phyloP scores from a whole-genome alignment of 2,797 vertebrate genomes.

The Oreortyx pictus region DNA sequence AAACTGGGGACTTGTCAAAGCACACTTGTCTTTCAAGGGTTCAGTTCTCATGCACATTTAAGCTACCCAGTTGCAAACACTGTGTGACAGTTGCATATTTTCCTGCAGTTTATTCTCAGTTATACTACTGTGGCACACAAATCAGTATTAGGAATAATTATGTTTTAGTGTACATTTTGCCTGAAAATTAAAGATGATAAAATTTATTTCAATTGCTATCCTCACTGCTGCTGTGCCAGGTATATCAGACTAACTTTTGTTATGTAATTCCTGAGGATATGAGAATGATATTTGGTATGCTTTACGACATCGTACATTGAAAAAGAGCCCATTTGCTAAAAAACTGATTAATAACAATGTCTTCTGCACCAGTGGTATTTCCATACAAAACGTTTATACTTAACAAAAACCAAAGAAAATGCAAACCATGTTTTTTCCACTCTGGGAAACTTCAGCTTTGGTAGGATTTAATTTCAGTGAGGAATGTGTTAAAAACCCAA shows the following conservation, averaged over 20 bases:
- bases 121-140: background rate
- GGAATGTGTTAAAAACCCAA: constrained; percentile 25
- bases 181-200: background rate
- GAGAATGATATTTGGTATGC: background rate
- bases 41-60: background rate
- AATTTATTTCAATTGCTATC: background rate
- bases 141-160: background rate
- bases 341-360: background rate
- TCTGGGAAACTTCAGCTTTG: background rate
- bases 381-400: background rate
- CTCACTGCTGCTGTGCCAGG: background rate
- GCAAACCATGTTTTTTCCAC: background rate
- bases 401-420: background rate
- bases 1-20: background rate
- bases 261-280: background rate
- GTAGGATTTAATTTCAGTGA: background rate
- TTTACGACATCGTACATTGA: background rate
- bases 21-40: background rate
- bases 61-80: background rate
- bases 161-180: background rate
- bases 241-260: background rate
- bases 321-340: background rate
- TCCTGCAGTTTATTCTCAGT: background rate
- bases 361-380: background rate
- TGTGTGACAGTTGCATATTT: background rate